Evolutionary conservation across 2,113 vertebrate genomes (phyloP), one percentile per base, ranked within the genome.

Genomic region (Circaetus cinerascens): DNA sequence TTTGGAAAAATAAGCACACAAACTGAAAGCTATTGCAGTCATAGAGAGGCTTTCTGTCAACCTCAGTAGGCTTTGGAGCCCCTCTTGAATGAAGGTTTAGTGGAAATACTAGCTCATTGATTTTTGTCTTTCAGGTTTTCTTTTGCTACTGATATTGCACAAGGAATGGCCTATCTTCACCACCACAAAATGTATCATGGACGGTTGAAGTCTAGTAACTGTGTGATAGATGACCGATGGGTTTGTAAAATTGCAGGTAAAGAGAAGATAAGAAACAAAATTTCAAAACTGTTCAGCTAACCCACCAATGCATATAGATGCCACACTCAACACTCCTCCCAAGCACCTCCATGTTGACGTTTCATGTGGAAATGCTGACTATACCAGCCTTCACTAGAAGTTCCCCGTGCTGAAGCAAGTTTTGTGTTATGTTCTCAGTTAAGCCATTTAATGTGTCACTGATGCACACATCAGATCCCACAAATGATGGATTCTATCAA

Each of bases 241-340:
- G 98, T 99, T 95, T 99, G 98, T 97, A 99, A 99, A 97, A 98
- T 99, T 96, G 97, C 98, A 98, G 99, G 98, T 98, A 96, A 96
- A 86, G 9, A 60, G 20, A 67, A 90, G 3, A 60, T 36, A 73
- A 48, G 27, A 73, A 83, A 59, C 6, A 86, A 53, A 23, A 8
- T 34, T 69, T 78, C 10, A 29, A 29, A 90, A 57, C 11, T 90
- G 16, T 45, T 45, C 17, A 50, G 10, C 13, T 88, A 82, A 51
- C 5, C 5, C 17, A 30, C 26, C 48, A 75, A 22, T 43, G 3
- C 7, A 23, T 57, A 69, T 2, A 66, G 22, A 51, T 85, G 55
- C 75, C 30, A 59, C 12, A 22, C 2, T 36, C 22, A 64, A 16
- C 36, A 26, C 4, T 77, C 10, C 18, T 93, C 21, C 34, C 11